A percentile compares a stretch with the other conserved stretches of the same genome.
Conservation (phyloP, 2,113 vertebrate species). For the Cryptotis parvus region DNA sequence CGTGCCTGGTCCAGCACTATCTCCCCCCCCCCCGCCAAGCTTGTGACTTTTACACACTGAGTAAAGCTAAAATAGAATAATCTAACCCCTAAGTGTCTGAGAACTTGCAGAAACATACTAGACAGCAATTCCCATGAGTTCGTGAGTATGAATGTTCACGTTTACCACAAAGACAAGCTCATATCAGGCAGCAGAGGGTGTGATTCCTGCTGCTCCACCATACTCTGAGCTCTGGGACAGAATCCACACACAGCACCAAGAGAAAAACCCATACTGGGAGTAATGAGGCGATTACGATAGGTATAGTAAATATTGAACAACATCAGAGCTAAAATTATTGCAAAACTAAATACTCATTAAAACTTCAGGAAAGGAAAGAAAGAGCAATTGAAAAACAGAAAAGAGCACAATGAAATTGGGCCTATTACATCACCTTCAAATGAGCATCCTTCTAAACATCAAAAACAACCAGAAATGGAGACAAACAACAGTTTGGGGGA, state of each 20-base stretch:
- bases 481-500: background rate
- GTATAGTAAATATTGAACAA: background rate
- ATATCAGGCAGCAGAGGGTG: background rate
- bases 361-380: background rate
- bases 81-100: background rate
- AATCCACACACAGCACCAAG: background rate
- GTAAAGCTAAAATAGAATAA: background rate
- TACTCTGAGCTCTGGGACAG: background rate
- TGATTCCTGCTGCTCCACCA: background rate
- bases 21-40: too few relatives aligned
- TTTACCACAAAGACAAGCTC: background rate
- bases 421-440: background rate
- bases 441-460: background rate
- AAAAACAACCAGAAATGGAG: background rate
- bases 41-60: too few relatives aligned
- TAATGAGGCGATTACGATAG: background rate
- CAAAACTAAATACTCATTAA: background rate
- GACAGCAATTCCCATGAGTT: background rate
- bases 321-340: slow-evolving; percentile 5
- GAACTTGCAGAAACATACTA: background rate
- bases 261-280: background rate
- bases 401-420: background rate
- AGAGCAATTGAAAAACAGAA: background rate
- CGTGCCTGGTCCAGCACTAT: too few relatives aligned
- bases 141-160: background rate